These are phyloP conservation scores for Remorina albescens DNA, from an alignment of 2,797 vertebrate species.

Conservation along the genomic window DNA sequence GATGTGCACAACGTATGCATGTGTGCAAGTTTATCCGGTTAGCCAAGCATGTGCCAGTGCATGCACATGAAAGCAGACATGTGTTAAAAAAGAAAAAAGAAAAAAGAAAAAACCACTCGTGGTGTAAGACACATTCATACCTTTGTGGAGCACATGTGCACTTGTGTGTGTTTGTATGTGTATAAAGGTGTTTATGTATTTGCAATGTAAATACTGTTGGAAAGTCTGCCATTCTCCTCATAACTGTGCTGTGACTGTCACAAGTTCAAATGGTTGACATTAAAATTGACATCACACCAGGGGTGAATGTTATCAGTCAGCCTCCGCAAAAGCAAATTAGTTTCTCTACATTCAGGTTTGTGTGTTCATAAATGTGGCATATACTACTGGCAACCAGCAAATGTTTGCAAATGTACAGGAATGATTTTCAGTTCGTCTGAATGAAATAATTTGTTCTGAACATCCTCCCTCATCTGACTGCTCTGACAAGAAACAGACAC, in stretches of 20 bases:
- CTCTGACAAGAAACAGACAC: constrained; percentile 70
- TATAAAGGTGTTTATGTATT: constrained; percentile 13
- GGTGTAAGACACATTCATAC: constrained; percentile 10
- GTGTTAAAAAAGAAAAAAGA: constrained; percentile 24
- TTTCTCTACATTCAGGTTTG: constrained; percentile 39
- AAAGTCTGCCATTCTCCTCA: constrained; percentile 42
- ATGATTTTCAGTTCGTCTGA: constrained; percentile 69
- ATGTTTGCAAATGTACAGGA: constrained; percentile 74
- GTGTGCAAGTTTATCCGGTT: constrained; percentile 56
- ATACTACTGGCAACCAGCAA: constrained; percentile 47
- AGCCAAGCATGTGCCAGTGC: constrained; percentile 60
- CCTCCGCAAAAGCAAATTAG: constrained; percentile 53
- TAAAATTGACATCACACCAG: constrained; percentile 65
- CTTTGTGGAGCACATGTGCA: neutral
- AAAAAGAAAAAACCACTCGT: too few species aligned
- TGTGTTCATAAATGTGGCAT: constrained; percentile 46
- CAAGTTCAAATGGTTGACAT: constrained; percentile 67
- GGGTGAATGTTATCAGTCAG: constrained; percentile 68
- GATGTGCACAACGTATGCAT: constrained; percentile 14
- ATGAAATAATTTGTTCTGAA: constrained; percentile 77
- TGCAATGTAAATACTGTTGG: constrained; percentile 9
- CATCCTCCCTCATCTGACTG: constrained; percentile 70
- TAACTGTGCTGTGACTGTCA: constrained; percentile 55
- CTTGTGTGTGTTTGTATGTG: neutral
- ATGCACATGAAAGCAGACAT: constrained; percentile 39